phyloP scores from a whole-genome alignment of 1,140 invertebrate species.

The Macrocentrus cingulum region DNA sequence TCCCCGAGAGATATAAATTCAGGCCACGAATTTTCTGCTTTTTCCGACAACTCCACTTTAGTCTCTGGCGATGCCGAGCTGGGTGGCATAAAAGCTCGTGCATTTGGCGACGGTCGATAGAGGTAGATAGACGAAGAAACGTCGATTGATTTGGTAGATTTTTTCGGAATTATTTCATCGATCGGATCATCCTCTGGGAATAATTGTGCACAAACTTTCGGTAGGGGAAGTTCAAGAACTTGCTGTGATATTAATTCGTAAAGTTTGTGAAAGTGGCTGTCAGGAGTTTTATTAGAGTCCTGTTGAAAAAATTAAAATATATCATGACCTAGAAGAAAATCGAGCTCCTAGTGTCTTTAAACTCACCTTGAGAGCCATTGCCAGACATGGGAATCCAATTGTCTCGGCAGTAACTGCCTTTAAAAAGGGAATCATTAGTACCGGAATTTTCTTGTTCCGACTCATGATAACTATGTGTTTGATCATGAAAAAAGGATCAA shows the following conservation, averaged over 20 bases:
- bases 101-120: constrained; percentile 37
- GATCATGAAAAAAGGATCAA: constrained; percentile 45
- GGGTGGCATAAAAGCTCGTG: constrained; percentile 41
- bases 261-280: constrained; percentile 36
- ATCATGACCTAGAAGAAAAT: too few relatives aligned
- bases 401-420: constrained; percentile 39
- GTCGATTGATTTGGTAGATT: neutral
- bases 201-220: constrained; percentile 22
- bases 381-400: constrained; percentile 43
- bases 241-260: constrained; percentile 31
- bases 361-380: constrained; percentile 50
- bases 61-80: neutral
- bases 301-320: constrained; percentile 26
- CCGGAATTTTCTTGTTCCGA: constrained; percentile 43
- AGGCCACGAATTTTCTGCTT: constrained; percentile 9
- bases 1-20: constrained; percentile 36
- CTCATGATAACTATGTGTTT: constrained; percentile 53
- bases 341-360: too few relatives aligned
- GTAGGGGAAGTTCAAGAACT: constrained; percentile 21
- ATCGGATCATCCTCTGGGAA: neutral
- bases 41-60: constrained; percentile 2
- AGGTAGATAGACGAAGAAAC: constrained; percentile 38
- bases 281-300: constrained; percentile 27
- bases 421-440: constrained; percentile 44
- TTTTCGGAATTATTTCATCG: neutral